Evolutionary conservation across 1,140 invertebrate genomes (phyloP).

Genomic region (Antheraea mylitta): DNA sequence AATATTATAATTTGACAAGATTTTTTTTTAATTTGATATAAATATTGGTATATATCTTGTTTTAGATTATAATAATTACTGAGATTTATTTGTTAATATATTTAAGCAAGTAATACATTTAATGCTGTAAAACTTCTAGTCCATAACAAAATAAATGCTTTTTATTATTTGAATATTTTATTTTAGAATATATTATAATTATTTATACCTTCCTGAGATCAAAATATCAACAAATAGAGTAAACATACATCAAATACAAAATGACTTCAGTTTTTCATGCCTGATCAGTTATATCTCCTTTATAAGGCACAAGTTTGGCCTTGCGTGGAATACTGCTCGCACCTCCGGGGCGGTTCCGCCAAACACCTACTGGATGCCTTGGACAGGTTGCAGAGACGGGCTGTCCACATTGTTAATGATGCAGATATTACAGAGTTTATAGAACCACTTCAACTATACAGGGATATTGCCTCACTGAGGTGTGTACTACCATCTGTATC

Average conservation of each 20-base stretch:
- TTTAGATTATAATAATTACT: neutral
- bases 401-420: no score
- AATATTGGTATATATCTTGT: neutral
- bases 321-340: no score
- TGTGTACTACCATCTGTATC: no score
- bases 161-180: slow-evolving; percentile 36
- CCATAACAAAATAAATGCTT: slow-evolving; percentile 57
- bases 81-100: slow-evolving; percentile 4
- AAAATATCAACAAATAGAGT: neutral
- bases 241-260: neutral
- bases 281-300: no score
- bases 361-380: no score
- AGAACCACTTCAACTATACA: no score
- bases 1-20: neutral
- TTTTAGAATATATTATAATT: slow-evolving; percentile 16
- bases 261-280: no score
- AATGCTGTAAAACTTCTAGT: slow-evolving; percentile 65
- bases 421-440: no score
- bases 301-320: no score
- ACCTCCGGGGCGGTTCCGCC: no score
- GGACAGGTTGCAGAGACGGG: no score
- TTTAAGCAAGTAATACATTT: slow-evolving; percentile 38
- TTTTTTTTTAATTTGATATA: neutral
- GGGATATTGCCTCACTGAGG: no score
- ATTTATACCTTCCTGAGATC: slow-evolving; percentile 12